Conservation (phyloP, 2,888 invertebrate species). For the Melitaea athalia region DNA sequence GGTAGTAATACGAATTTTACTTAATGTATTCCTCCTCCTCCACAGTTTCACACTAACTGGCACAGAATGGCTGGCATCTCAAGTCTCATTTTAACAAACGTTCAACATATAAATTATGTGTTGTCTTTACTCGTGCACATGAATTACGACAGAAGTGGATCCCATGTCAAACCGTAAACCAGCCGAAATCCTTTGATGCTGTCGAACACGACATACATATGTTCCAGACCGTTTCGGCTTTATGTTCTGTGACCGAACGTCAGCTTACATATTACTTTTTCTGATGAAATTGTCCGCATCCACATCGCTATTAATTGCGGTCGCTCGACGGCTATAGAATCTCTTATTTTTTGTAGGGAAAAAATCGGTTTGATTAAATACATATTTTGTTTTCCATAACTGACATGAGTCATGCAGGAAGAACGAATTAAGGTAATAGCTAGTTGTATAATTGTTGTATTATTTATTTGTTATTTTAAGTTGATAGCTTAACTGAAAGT, state of each 20-base stretch:
- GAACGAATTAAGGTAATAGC: no score
- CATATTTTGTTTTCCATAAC: no score
- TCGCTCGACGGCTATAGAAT: not conserved
- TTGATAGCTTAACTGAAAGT: no score
- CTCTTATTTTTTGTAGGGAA: no score
- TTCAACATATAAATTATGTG: constrained; percentile 29
- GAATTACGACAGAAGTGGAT: constrained; percentile 39
- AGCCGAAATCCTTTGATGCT: constrained; percentile 44
- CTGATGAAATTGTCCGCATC: constrained; percentile 42
- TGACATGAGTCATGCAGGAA: no score
- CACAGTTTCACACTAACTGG: not conserved
- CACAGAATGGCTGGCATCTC: not conserved
- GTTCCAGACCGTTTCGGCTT: constrained; percentile 46
- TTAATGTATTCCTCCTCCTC: no score
- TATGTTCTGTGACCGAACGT: constrained; percentile 48
- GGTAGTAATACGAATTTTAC: no score
- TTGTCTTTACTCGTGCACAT: constrained; percentile 33
- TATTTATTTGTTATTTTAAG: no score
- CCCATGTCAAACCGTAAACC: constrained; percentile 43
- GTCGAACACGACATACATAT: constrained; percentile 40
- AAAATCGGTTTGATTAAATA: not conserved
- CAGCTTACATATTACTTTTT: constrained; percentile 50
- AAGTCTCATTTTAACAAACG: not conserved
- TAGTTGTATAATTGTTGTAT: no score
- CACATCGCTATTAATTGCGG: constrained; percentile 17